Evolutionary conservation across 2,888 invertebrate genomes (phyloP).

Genomic region (Drosophila paranaensis): DNA sequence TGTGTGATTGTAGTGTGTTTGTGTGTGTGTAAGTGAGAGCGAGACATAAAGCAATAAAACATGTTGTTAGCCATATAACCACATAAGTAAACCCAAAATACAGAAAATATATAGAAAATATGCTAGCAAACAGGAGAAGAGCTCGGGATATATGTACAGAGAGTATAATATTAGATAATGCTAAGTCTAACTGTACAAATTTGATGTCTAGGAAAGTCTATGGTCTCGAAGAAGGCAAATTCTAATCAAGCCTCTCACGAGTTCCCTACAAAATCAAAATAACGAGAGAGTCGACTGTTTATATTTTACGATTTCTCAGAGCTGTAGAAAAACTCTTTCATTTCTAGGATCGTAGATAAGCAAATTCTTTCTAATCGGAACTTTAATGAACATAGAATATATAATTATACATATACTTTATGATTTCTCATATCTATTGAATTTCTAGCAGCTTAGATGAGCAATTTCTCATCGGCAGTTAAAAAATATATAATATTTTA

Average conservation of each 20-base stretch:
- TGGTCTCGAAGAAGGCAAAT: accelerated
- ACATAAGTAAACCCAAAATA: conserved; percentile 34
- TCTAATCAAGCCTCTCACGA: not conserved
- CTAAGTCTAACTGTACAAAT: not conserved
- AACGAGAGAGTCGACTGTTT: too few relatives aligned
- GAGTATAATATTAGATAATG: not conserved
- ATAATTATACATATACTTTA: not conserved
- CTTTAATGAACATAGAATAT: not conserved
- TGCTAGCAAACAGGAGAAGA: not conserved
- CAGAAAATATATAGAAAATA: not conserved
- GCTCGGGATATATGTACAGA: not conserved
- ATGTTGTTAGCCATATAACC: conserved; percentile 63
- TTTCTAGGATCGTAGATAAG: too few relatives aligned
- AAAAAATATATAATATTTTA: too few relatives aligned
- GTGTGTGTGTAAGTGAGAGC: conserved; percentile 41
- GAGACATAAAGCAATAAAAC: conserved; percentile 70
- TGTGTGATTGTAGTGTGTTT: conserved; percentile 17
- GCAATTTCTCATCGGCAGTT: too few relatives aligned
- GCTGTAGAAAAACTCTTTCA: too few relatives aligned
- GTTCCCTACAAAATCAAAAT: too few relatives aligned
- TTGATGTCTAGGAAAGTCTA: too few relatives aligned
- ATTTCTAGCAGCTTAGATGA: too few relatives aligned
- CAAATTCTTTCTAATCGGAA: too few relatives aligned
- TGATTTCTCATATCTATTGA: not conserved
- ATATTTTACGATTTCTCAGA: too few relatives aligned